Percentiles rank a stretch among this genome's conserved stretches.
Evolutionary conservation across 1,140 invertebrate species (phyloP).

Genomic region (Papilio polytes): DNA sequence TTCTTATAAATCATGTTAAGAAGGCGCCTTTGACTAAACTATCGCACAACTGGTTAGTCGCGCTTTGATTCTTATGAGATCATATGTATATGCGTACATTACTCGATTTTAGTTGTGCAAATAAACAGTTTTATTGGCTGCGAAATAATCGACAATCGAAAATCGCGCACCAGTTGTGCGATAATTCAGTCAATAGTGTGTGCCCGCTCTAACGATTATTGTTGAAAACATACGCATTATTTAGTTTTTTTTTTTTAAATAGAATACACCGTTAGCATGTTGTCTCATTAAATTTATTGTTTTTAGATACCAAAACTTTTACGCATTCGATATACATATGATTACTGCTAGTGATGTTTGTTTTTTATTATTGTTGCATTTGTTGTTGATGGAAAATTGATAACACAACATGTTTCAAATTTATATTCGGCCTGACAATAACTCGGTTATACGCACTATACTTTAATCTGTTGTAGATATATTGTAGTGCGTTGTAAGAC

Average conservation of each 20-base stretch:
- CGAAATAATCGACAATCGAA: no score
- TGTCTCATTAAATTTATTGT: not conserved
- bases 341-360: not conserved
- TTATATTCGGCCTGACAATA: not conserved
- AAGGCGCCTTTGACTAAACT: not conserved
- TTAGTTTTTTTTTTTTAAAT: not conserved
- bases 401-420: no score
- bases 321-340: not conserved
- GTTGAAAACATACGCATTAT: not conserved
- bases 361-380: not conserved
- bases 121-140: no score
- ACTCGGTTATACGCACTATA: not conserved
- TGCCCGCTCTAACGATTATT: not conserved
- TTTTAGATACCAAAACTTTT: not conserved
- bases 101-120: no score
- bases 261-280: not conserved
- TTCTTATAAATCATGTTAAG: not conserved
- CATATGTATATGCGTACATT: no score
- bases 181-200: not conserved
- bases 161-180: no score
- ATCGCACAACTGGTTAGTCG: not conserved
- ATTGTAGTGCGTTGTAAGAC: slow-evolving; percentile 16
- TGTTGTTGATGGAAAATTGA: not conserved
- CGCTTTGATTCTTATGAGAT: no score
- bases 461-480: not conserved